Base-by-base conservation (phyloP, 2,888 invertebrate genomes). In the Drymonia ruficornis region DNA sequence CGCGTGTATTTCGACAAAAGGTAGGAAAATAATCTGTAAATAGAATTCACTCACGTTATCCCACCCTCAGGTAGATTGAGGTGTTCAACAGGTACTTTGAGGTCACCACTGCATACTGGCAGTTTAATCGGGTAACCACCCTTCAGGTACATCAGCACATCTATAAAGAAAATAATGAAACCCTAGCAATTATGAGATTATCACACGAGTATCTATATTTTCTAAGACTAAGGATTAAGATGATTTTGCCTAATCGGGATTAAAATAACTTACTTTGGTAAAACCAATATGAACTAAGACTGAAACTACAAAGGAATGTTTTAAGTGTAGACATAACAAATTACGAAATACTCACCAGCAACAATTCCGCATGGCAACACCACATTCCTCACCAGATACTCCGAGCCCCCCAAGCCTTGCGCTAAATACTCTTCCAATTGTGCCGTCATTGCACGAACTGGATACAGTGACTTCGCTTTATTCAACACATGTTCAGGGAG, bases 361-460 rank as follows among this genome's bases (percentile, higher is more conserved):
- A 90, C 80, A 70, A 94, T 85, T 11, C 94, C 94, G 49, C 86
- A 85, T 48, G 94, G 93, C 49, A 95, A 91, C 63, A 79, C 78
- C 0, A 95, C 79, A 56, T 94, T 89, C 52, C 84, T 93, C 29
- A 87, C 83, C 0, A 95, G 86, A 70, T 93, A 95, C 19, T 93
- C 86, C 2, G 84, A 67, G 2, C 94, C 94, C 0, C 95, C 95
- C 13, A 96, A 70, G 1, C 93, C 94, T 47, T 78, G 72, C 53
- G 93, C 88, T 51, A 96, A 71, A 9, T 89, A 81, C 8, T 78
- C 72, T 67, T 91, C 83, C 29, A 96, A 61, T 19, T 91, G 84
- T 56, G 83, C 91, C 0, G 90, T 84, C 34, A 80, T 47, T 0
- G 64, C 46, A 47, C 84, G 81, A 1, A 74, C 59, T 3, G 85